These are phyloP conservation scores for Palaemon carinicauda DNA, from an alignment of 1,140 invertebrate genomes.

Conservation along the genomic window DNA sequence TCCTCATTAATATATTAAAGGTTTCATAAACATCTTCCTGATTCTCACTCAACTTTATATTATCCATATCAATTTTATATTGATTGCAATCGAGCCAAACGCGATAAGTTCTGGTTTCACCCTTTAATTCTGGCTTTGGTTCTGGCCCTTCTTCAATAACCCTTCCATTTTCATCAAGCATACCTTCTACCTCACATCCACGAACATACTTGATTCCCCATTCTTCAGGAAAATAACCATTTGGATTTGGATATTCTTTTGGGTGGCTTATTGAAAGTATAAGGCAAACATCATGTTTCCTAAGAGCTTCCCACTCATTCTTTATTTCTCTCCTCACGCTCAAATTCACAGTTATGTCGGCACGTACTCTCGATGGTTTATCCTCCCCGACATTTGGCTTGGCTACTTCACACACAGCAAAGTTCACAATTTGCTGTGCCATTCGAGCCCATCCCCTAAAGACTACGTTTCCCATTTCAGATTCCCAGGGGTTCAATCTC, in stretches of 20 bases:
- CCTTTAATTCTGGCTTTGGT: conserved; percentile 82
- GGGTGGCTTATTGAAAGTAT: conserved; percentile 88
- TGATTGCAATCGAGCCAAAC: conserved; percentile 97
- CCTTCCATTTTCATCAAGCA: conserved; percentile 94
- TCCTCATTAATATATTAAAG: conserved; percentile 97
- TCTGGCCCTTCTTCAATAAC: conserved; percentile 98
- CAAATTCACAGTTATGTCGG: conserved; percentile 92
- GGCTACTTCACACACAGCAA: conserved; percentile 89
- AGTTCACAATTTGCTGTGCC: conserved; percentile 93
- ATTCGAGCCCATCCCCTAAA: conserved; percentile 99
- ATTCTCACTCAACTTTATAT: conserved; percentile 66
- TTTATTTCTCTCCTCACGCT: conserved; percentile 91
- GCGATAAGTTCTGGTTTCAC: conserved; percentile 90
- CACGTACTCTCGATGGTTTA: conserved; percentile 90
- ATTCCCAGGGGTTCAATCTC: conserved; percentile 90
- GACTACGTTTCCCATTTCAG: conserved; percentile 85
- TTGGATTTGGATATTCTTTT: conserved; percentile 68
- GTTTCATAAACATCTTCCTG: conserved; percentile 88
- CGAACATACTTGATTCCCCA: conserved; percentile 90
- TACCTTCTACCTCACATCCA: conserved; percentile 98
- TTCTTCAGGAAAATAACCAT: conserved; percentile 74
- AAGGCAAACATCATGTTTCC: conserved; percentile 98
- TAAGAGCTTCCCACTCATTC: conserved; percentile 94
- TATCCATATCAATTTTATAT: conserved; percentile 92
- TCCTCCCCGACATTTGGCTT: conserved; percentile 82